phyloP scores from a whole-genome alignment of 2,797 vertebrate species.

The Nannoperca obscura region DNA sequence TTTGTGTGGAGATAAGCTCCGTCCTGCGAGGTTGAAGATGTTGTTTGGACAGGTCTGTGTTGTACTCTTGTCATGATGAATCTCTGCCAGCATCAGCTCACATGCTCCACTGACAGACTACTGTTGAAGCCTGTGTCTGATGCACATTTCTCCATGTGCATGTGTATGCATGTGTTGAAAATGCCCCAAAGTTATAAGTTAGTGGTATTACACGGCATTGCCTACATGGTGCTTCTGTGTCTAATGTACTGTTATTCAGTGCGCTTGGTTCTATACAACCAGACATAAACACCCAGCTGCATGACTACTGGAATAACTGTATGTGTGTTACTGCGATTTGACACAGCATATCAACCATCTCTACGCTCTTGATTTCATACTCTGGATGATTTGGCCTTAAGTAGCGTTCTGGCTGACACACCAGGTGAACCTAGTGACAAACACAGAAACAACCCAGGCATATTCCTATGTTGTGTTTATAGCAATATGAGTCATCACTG shows the following conservation, averaged over 20 bases:
- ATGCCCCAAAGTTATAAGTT: too few relatives aligned
- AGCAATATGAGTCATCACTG: slow-evolving; percentile 15
- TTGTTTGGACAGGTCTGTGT: slow-evolving; percentile 70
- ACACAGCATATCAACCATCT: too few relatives aligned
- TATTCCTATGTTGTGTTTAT: slow-evolving; percentile 10
- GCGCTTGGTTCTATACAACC: too few relatives aligned
- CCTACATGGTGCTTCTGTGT: too few relatives aligned
- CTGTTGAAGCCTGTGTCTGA: slow-evolving; percentile 19
- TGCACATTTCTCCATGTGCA: slow-evolving; percentile 17
- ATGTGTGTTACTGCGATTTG: too few relatives aligned
- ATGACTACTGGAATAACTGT: too few relatives aligned
- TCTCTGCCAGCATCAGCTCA: slow-evolving; percentile 53
- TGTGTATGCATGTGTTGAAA: slow-evolving; percentile 1
- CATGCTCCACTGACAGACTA: slow-evolving; percentile 31
- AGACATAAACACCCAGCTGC: too few relatives aligned
- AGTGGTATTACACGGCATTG: too few relatives aligned
- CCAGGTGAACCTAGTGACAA: neutral
- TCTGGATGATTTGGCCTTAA: too few relatives aligned
- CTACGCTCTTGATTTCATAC: too few relatives aligned
- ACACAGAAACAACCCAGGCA: neutral
- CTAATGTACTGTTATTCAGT: too few relatives aligned
- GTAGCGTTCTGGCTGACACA: neutral
- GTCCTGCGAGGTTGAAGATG: slow-evolving; percentile 64
- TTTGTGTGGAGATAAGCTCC: slow-evolving; percentile 55
- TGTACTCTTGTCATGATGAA: slow-evolving; percentile 50